phyloP scores from a whole-genome alignment of 2,888 invertebrate species.

The Lepidocyrtinus sp. region DNA sequence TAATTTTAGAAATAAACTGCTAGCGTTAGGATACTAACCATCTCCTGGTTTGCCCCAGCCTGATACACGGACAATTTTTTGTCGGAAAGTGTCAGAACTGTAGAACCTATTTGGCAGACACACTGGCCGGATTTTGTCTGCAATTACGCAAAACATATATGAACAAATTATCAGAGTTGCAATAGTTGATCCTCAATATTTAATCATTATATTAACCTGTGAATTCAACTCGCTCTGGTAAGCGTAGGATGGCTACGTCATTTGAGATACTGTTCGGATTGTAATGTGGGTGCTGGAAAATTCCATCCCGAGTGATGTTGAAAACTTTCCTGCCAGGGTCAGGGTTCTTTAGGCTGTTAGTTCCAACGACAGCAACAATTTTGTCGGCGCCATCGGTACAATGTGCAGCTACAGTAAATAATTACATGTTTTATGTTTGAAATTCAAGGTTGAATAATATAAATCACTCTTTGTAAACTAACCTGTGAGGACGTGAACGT shows the following conservation, averaged over 20 bases:
- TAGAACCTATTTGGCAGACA: conserved; percentile 68
- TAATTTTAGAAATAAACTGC: background rate
- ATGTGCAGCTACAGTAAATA: conserved; percentile 62
- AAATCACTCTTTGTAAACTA: background rate
- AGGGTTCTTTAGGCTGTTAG: conserved; percentile 65
- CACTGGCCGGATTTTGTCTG: conserved; percentile 65
- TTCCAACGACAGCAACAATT: conserved; percentile 66
- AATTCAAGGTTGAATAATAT: background rate
- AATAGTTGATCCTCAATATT: background rate
- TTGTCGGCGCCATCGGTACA: conserved; percentile 68
- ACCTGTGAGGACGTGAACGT: conserved; percentile 52
- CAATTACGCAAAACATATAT: conserved; percentile 11
- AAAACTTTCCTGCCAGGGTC: conserved; percentile 62
- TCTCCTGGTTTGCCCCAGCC: conserved; percentile 70
- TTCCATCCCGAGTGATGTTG: conserved; percentile 65
- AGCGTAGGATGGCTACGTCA: conserved; percentile 65
- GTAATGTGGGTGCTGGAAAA: conserved; percentile 69
- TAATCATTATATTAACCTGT: conserved; percentile 49
- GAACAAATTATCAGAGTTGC: background rate
- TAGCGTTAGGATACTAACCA: conserved; percentile 47
- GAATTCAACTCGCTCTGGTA: conserved; percentile 66
- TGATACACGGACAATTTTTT: conserved; percentile 64
- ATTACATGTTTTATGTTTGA: background rate
- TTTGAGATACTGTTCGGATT: conserved; percentile 67
- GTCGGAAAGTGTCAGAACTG: conserved; percentile 62